Base-by-base conservation (phyloP, 2,113 vertebrate genomes). In the Salvelinus fontinalis region DNA sequence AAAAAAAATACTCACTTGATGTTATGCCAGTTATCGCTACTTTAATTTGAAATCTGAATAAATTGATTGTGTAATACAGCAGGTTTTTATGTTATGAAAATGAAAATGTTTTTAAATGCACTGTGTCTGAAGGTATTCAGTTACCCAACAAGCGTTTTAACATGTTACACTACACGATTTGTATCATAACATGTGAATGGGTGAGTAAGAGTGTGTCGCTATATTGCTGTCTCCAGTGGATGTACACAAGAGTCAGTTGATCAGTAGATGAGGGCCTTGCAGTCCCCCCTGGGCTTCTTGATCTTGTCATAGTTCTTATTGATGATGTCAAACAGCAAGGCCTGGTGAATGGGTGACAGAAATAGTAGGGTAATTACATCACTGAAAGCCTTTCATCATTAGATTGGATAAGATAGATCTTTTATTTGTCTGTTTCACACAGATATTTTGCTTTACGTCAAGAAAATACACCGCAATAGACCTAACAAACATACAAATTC, bases 221-320 rank as follows among this genome's bases (percentile, higher is more conserved):
- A 65, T 62, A 16, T 67, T 54, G 16, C 1, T 0, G 51, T 54
- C 51, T 54, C 5, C 4, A 54, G 16, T 54, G 16, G 1, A 54
- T 54, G 12, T 34, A 3, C 39, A 18, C 3, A 31, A 44, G 39
- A 44, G 44, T n/a, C 16, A 64, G 69, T 24, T 22, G 5, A 39
- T 39, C 87, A 97, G 87, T 97, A 97, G 90, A 97, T 95, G 82
- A 97, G 94, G 18, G 95, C 95, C 76, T 97, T 97, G 73, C 92
- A 93, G 54, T 96, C 95, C 85, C 96, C 96, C 75, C 94, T 94
- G 54, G 96, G 95, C 88, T 94, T 96, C 92, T 95, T 97, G 74
- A 97, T 96, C 88, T 97, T 97, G 90, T 94, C 93, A 0, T 93
- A 95, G 87, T 97, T 97, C 92, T 97, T 97, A 89, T 77, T 93